Conservation (phyloP, 2,797 vertebrate species). For the Semaprochilodus insignis region DNA sequence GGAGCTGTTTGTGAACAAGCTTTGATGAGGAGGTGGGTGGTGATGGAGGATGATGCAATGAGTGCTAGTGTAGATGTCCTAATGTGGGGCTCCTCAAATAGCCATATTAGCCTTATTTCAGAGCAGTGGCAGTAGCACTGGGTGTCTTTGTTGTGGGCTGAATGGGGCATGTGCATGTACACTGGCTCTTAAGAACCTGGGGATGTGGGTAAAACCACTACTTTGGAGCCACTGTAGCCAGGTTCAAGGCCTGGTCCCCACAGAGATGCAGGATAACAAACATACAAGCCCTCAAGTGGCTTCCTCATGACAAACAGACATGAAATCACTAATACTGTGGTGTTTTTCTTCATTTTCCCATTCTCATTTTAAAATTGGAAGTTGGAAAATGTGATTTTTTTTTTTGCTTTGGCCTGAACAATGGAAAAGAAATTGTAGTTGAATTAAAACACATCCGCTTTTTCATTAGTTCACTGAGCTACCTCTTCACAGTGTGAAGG, state of each 20-base stretch:
- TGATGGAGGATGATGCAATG: conserved; percentile 38
- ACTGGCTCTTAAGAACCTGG: conserved; percentile 26
- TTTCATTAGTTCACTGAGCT: conserved; percentile 53
- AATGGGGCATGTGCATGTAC: conserved; percentile 50
- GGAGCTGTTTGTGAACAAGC: conserved; percentile 43
- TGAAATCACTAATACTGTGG: conserved; percentile 36
- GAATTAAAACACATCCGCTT: conserved; percentile 62
- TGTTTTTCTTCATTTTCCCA: conserved; percentile 24
- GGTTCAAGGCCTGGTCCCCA: background rate
- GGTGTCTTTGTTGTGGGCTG: conserved; percentile 50
- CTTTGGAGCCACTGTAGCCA: background rate
- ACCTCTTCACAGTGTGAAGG: conserved; percentile 36
- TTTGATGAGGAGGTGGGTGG: conserved; percentile 49
- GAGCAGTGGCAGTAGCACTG: conserved; percentile 35
- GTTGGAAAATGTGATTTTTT: conserved; percentile 64
- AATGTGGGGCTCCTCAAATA: conserved; percentile 59
- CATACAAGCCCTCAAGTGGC: conserved; percentile 39
- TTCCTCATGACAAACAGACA: conserved; percentile 54
- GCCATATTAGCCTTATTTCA: conserved; percentile 63
- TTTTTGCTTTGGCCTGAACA: conserved; percentile 47
- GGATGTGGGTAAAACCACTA: background rate
- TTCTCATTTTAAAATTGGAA: no score
- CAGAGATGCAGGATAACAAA: conserved; percentile 36
- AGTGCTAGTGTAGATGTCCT: conserved; percentile 26
- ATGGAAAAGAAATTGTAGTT: conserved; percentile 62